A percentile compares a stretch with the other conserved stretches of the same genome.
These are phyloP conservation scores for Synaphobranchus kaupii DNA, from an alignment of 2,797 vertebrate genomes.

Conservation along the genomic window DNA sequence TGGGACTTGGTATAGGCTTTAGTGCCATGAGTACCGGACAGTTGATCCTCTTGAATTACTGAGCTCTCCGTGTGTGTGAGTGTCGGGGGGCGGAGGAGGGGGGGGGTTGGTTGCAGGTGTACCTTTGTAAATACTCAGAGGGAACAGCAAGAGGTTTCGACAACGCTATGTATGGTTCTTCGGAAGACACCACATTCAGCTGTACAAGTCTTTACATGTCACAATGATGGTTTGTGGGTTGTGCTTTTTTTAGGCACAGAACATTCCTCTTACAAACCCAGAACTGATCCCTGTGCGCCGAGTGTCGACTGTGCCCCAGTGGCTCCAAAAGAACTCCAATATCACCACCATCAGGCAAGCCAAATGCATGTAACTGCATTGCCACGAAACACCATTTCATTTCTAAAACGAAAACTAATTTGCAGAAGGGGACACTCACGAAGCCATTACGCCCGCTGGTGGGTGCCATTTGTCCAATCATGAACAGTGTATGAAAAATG, in stretches of 20 bases:
- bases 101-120: not conserved
- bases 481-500: not conserved
- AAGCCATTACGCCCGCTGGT: not conserved
- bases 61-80: not conserved
- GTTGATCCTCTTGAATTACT: not conserved
- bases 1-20: not conserved
- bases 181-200: not conserved
- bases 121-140: constrained; percentile 8
- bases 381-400: not conserved
- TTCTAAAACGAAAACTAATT: not conserved
- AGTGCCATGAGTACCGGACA: not conserved
- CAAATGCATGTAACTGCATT: not conserved
- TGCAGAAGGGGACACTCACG: not conserved
- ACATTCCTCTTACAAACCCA: not conserved
- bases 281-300: constrained; percentile 12
- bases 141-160: not conserved
- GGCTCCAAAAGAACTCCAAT: constrained; percentile 3
- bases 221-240: not conserved
- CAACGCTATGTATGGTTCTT: not conserved
- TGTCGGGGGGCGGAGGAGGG: not conserved
- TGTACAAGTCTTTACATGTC: not conserved
- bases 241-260: not conserved
- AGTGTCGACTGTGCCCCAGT: not conserved
- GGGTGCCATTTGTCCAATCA: not conserved
- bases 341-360: constrained; percentile 18